These are phyloP conservation scores for Aulostomus chinensis DNA, from an alignment of 2,797 vertebrate species.

Conservation along the genomic window DNA sequence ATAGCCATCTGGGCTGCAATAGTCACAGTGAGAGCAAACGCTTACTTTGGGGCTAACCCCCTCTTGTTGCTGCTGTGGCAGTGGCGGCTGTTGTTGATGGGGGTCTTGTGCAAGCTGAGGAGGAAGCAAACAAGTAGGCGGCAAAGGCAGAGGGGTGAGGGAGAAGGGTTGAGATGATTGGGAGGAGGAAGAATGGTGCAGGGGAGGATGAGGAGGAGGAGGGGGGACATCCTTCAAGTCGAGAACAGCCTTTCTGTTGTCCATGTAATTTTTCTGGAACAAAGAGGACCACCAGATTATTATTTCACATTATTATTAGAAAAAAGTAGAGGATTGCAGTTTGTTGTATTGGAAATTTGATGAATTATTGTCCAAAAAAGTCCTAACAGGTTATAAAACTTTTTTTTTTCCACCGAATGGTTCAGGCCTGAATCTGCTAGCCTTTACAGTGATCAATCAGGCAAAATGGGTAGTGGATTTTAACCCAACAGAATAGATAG, in stretches of 20 bases:
- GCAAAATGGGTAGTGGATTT: too few species aligned
- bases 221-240: conserved; percentile 92
- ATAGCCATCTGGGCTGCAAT: conserved; percentile 67
- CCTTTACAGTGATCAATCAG: too few species aligned
- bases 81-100: conserved; percentile 74
- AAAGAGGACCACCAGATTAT: conserved; percentile 2
- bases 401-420: too few species aligned
- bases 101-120: conserved; percentile 62
- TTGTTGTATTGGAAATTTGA: neutral
- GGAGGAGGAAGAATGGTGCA: conserved; percentile 77
- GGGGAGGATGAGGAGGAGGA: conserved; percentile 81
- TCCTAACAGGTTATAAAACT: too few species aligned
- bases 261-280: conserved; percentile 92
- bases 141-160: conserved; percentile 77
- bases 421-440: too few species aligned
- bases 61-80: conserved; percentile 68
- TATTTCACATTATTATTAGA: neutral
- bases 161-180: conserved; percentile 82
- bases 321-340: neutral
- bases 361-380: too few species aligned
- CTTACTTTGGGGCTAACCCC: conserved; percentile 91
- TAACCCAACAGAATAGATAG: too few species aligned
- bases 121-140: conserved; percentile 61
- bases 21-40: conserved; percentile 86
- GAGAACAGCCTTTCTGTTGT: conserved; percentile 85